These are phyloP conservation scores for Drosophila bocki DNA, from an alignment of 1,140 invertebrate species.

Conservation along the genomic window DNA sequence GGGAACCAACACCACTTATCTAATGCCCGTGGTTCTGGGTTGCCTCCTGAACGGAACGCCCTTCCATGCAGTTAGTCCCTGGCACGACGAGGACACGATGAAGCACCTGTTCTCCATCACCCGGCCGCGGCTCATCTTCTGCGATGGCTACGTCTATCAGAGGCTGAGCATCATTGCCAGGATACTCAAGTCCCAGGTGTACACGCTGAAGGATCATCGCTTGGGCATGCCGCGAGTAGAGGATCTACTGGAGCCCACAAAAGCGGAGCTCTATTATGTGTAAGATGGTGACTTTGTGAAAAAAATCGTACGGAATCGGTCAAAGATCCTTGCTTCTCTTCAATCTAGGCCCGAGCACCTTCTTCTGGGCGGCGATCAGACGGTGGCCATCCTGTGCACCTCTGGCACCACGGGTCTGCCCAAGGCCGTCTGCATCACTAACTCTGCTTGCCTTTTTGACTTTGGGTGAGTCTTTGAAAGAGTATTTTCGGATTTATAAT, in stretches of 20 bases:
- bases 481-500: background rate
- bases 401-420: conserved; percentile 92
- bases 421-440: conserved; percentile 91
- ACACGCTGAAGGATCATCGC: conserved; percentile 74
- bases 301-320: background rate
- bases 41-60: conserved; percentile 80
- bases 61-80: conserved; percentile 74
- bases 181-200: conserved; percentile 70
- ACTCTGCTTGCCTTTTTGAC: conserved; percentile 85
- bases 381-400: conserved; percentile 85
- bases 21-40: conserved; percentile 77
- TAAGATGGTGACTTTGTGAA: conserved; percentile 35
- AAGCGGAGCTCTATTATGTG: conserved; percentile 69
- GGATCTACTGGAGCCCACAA: conserved; percentile 75
- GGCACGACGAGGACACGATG: conserved; percentile 74
- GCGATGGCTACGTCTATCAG: conserved; percentile 69
- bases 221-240: conserved; percentile 65
- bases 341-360: conserved; percentile 63
- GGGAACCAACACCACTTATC: conserved; percentile 72
- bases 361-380: conserved; percentile 72
- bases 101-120: conserved; percentile 78
- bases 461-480: conserved; percentile 57
- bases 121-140: conserved; percentile 77
- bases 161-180: conserved; percentile 60
- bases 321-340: background rate